Percentiles rank a stretch among this genome's conserved stretches.
These are phyloP conservation scores for Andrena chrysosceles DNA, from an alignment of 2,888 invertebrate genomes.

Conservation along the genomic window DNA sequence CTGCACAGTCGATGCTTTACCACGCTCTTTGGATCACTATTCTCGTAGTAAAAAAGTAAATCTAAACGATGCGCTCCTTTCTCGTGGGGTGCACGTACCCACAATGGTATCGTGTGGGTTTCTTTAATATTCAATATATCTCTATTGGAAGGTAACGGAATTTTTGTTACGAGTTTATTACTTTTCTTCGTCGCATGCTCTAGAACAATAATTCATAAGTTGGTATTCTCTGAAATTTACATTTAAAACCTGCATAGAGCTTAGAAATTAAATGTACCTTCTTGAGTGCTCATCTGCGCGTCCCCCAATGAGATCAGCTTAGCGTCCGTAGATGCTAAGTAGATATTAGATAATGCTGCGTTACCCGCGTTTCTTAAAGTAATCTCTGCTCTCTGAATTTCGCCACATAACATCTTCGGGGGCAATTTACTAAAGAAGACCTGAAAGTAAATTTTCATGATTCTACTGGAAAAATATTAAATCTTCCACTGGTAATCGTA, in stretches of 20 bases:
- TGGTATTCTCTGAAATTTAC: constrained; percentile 12
- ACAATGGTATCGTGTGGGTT: constrained; percentile 86
- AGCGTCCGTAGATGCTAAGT: constrained; percentile 90
- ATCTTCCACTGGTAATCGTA: background rate
- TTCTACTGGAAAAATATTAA: background rate
- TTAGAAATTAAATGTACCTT: constrained; percentile 46
- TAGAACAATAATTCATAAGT: constrained; percentile 53
- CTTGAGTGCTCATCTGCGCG: constrained; percentile 55
- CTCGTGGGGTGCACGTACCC: constrained; percentile 89
- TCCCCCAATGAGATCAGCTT: constrained; percentile 87
- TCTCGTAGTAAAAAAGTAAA: constrained; percentile 91
- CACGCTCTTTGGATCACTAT: constrained; percentile 82
- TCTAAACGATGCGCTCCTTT: constrained; percentile 89
- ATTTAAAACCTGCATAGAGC: background rate
- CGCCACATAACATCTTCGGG: constrained; percentile 90
- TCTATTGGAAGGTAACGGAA: constrained; percentile 81
- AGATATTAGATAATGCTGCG: constrained; percentile 88
- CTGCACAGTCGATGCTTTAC: constrained; percentile 88
- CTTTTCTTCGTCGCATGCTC: constrained; percentile 81
- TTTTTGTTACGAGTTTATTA: constrained; percentile 84
- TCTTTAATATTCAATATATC: constrained; percentile 86
- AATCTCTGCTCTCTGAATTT: constrained; percentile 89
- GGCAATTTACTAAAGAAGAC: constrained; percentile 90
- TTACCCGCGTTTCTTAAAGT: constrained; percentile 90
- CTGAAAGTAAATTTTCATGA: constrained; percentile 83